phyloP scores from a whole-genome alignment of 30 jellyfish, hydroid and myxozoan genomes.

The Clytia hemisphaerica region DNA sequence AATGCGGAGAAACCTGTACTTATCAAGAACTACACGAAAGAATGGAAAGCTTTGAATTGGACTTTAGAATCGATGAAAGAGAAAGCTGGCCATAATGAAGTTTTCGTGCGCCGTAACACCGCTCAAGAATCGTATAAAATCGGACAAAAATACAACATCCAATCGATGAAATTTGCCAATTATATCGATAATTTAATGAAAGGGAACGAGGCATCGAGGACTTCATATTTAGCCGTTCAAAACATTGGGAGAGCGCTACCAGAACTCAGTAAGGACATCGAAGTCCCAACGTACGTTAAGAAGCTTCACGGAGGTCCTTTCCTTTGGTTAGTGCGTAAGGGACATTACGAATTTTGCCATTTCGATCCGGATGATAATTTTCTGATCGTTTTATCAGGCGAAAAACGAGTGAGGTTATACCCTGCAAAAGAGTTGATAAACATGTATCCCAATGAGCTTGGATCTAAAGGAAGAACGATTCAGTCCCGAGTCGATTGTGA shows the following conservation, averaged over 20 bases:
- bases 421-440: constrained; percentile 51
- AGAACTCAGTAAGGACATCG: constrained; percentile 52
- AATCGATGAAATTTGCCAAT: constrained; percentile 67
- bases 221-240: constrained; percentile 93
- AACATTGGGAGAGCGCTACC: constrained; percentile 87
- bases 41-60: constrained; percentile 90
- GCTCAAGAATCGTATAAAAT: constrained; percentile 57
- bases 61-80: constrained; percentile 42
- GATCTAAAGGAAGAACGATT: constrained; percentile 90
- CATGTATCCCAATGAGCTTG: constrained; percentile 85
- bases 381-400: constrained; percentile 60
- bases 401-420: constrained; percentile 58
- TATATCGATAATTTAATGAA: constrained; percentile 56
- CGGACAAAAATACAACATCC: constrained; percentile 83
- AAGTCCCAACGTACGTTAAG: constrained; percentile 57
- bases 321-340: constrained; percentile 77
- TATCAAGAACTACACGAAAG: constrained; percentile 47
- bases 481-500: constrained; percentile 75
- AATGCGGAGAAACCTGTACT: constrained; percentile 68
- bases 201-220: constrained; percentile 40
- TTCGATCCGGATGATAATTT: constrained; percentile 95
- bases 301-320: constrained; percentile 94
- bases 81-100: constrained; percentile 68
- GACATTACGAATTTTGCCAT: constrained; percentile 94
- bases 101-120: constrained; percentile 79